Evolutionary conservation across 37 sponge, comb jelly and placozoan species (phyloP).

Genomic region (Eunapius fragilis): DNA sequence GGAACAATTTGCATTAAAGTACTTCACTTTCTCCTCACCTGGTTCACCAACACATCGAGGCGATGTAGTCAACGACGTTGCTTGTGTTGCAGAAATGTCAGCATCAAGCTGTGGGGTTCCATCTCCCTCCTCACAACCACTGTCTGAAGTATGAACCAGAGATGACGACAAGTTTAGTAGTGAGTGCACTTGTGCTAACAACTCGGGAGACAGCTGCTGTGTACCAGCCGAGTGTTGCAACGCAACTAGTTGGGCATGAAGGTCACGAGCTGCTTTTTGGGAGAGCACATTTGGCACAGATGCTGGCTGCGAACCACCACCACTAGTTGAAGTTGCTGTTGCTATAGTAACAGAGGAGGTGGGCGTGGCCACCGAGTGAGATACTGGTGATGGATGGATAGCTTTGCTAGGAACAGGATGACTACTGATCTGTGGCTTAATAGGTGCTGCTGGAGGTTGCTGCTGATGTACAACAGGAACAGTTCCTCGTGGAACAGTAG

Average conservation of each 20-base stretch:
- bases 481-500: slow-evolving; percentile 48
- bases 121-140: not conserved
- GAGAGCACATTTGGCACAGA: not conserved
- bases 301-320: not conserved
- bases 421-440: not conserved
- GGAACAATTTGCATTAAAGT: not conserved
- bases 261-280: not conserved
- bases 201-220: not conserved
- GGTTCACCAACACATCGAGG: not conserved
- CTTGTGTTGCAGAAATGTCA: not conserved
- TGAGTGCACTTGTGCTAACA: not conserved
- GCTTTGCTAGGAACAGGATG: not conserved
- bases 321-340: not conserved
- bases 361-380: not conserved
- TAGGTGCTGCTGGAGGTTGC: not conserved
- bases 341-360: not conserved
- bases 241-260: not conserved
- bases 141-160: not conserved
- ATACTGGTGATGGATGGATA: not conserved
- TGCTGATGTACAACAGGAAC: not conserved
- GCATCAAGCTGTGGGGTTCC: not conserved
- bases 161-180: not conserved
- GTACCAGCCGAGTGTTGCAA: not conserved
- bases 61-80: not conserved
- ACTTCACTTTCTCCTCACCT: not conserved